Evolutionary conservation across 2,888 invertebrate species (phyloP).

Genomic region (Psylliodes chrysocephalus): DNA sequence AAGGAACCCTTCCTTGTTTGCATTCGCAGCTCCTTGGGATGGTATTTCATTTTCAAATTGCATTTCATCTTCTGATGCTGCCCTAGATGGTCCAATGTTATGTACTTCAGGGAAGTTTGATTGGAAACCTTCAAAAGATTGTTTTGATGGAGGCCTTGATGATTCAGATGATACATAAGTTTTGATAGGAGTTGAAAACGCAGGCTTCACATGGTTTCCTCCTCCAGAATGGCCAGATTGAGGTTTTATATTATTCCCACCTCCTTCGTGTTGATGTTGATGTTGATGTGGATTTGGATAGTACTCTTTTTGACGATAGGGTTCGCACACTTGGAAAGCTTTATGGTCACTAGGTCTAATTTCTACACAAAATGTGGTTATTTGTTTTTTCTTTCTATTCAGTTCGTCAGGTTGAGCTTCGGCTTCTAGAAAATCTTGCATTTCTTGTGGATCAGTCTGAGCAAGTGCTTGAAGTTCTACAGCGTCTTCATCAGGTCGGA

Average conservation of each 20-base stretch:
- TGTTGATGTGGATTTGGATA: constrained; percentile 21
- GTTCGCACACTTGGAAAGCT: constrained; percentile 62
- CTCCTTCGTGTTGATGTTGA: no score
- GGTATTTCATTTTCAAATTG: no score
- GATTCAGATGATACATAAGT: constrained; percentile 34
- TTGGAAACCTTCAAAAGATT: background rate
- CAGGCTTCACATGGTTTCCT: constrained; percentile 27
- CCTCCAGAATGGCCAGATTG: constrained; percentile 30
- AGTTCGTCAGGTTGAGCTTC: constrained; percentile 48
- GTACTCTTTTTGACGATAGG: constrained; percentile 35
- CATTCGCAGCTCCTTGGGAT: no score
- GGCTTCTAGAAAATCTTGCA: constrained; percentile 19
- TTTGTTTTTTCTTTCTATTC: constrained; percentile 60
- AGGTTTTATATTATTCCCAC: constrained; percentile 32
- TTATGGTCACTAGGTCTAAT: constrained; percentile 61
- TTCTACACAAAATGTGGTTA: constrained; percentile 66
- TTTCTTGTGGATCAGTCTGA: constrained; percentile 18
- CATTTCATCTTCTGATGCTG: background rate
- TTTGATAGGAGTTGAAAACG: constrained; percentile 41
- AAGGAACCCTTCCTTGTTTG: no score
- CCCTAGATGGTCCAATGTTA: background rate
- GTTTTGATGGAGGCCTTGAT: background rate
- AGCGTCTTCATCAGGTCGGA: background rate
- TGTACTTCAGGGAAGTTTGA: background rate
- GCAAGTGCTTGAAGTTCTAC: background rate